Base-by-base conservation (phyloP, 2,113 vertebrate genomes). In the Bubo bubo region DNA sequence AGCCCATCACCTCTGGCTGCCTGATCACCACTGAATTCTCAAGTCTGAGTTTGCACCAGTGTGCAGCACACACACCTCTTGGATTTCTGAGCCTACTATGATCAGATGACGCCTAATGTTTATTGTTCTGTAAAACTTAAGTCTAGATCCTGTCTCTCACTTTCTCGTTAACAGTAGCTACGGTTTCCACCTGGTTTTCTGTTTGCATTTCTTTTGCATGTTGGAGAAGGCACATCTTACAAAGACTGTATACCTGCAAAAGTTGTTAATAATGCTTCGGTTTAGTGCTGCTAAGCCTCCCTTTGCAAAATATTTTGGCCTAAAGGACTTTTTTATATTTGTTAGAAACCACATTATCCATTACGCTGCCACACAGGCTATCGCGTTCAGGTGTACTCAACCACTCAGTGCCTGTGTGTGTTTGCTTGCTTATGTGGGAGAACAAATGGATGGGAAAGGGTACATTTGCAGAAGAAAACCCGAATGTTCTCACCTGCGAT, bases 31-130 rank as follows among this genome's bases (percentile, higher is more conserved):
- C 53, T 67, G 86, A 49, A 79, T 79, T 92, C 93, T 90, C 55
- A 53, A 43, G 59, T 32, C 43, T n/a, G 50, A n/a, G 16, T 80
- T 81, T 47, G 59, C 41, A 52, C 53, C 28, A 10, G 37, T 1
- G 2, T 82, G 58, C 34, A 28, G 35, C 64, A 35, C 0, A 0
- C 22, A 0, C 22, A 37, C 37, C 17, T 3, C 67, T 58, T 70
- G 55, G 41, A 58, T 88, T 95, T 79, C 66, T 41, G 49, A 93
- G 62, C 24, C 39, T 49, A 2, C 53, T 30, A 4, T 10, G 6
- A 5, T 70, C 63, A 39, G 32, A 19, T 59, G 50, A 28, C 6
- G 4, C 45, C 67, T 85, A 18, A 5, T 55, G 47, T n/a, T 70
- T 79, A 24, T 37, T 37, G 32, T 81, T 72, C 26, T 72, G 47